These are phyloP conservation scores for Etheostoma nigrum DNA, from an alignment of 2,797 vertebrate species.

Conservation along the genomic window DNA sequence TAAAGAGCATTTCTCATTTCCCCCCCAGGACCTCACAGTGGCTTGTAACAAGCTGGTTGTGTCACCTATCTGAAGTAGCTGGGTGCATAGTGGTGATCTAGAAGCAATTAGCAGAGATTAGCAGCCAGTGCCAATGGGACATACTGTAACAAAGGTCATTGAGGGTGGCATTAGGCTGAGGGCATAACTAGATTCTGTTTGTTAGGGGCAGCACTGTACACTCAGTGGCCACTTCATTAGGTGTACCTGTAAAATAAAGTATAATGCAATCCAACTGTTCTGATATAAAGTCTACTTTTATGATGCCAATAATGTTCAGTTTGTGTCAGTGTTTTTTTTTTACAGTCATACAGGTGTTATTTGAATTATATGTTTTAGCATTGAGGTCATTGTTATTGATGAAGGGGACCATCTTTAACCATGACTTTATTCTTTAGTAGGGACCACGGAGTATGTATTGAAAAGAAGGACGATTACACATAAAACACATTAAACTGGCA, in stretches of 20 bases:
- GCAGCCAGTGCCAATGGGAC: constrained; percentile 26
- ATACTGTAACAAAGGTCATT: constrained; percentile 34
- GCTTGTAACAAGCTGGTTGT: constrained; percentile 24
- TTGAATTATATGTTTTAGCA: not conserved
- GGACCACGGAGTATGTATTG: no score
- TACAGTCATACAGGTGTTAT: not conserved
- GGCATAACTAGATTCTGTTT: constrained; percentile 15
- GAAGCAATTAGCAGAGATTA: constrained; percentile 61
- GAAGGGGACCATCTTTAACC: not conserved
- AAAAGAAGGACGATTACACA: constrained; percentile 1
- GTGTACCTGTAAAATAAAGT: not conserved
- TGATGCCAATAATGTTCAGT: not conserved
- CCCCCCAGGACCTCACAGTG: constrained; percentile 4
- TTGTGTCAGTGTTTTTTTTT: not conserved
- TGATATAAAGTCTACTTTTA: not conserved
- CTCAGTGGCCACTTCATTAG: not conserved
- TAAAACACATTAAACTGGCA: constrained; percentile 3
- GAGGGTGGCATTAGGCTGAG: constrained; percentile 13
- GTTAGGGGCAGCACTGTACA: constrained; percentile 6
- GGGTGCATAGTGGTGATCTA: constrained; percentile 23
- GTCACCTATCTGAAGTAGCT: constrained; percentile 17
- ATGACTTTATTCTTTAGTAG: no score
- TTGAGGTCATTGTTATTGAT: no score
- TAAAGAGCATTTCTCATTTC: constrained; percentile 32
- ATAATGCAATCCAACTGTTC: not conserved